These are phyloP conservation scores for Drosophila tropicalis DNA, from an alignment of 1,140 invertebrate species.

Conservation along the genomic window DNA sequence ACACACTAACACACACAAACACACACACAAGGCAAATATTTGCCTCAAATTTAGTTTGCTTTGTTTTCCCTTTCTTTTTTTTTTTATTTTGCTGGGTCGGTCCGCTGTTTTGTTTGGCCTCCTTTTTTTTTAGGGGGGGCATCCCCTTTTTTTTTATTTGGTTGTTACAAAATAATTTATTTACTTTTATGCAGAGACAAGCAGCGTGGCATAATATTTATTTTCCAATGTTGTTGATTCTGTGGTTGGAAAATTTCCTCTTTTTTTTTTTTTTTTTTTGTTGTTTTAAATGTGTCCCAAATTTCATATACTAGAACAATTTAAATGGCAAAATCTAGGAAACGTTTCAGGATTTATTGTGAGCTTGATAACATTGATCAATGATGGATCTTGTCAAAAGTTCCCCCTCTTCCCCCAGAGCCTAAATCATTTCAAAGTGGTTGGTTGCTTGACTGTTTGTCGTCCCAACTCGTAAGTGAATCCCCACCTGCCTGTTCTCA, in stretches of 20 bases:
- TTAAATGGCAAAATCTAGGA: too few relatives aligned
- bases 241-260: not conserved
- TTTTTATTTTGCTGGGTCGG: constrained; percentile 30
- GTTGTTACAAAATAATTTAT: constrained; percentile 52
- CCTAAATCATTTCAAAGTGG: constrained; percentile 29
- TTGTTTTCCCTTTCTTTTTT: constrained; percentile 44
- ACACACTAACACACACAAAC: not conserved
- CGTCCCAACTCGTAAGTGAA: not conserved
- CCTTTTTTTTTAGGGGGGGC: constrained; percentile 20
- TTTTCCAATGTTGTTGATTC: constrained; percentile 20
- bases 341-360: too few relatives aligned
- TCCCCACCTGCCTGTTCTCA: not conserved
- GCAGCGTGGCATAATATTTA: constrained; percentile 56
- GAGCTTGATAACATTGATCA: too few relatives aligned
- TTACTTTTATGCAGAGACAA: constrained; percentile 52
- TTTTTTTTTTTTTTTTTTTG: too few relatives aligned
- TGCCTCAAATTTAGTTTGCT: constrained; percentile 69
- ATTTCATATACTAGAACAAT: not conserved
- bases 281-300: constrained; percentile 1
- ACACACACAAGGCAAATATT: constrained; percentile 24
- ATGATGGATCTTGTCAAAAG: too few relatives aligned
- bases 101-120: not conserved
- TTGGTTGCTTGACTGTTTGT: not conserved
- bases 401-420: not conserved
- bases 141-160: constrained; percentile 17